These are phyloP conservation scores for Onychorhynchus coronatus DNA, from an alignment of 2,113 vertebrate genomes.

Conservation along the genomic window DNA sequence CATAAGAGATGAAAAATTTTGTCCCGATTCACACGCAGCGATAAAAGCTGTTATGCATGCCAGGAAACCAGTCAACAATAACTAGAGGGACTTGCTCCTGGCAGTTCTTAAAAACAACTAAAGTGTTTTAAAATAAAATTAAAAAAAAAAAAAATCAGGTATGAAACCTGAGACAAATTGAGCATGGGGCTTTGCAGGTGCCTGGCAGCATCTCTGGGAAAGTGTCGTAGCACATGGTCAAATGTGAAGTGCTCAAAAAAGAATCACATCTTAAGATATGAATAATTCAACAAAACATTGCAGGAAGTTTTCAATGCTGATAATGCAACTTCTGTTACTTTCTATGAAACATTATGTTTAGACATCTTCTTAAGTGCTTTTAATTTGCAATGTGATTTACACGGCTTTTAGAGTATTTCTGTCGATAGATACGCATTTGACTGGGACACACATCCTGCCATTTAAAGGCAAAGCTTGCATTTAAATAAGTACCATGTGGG, in stretches of 20 bases:
- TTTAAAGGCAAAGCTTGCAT: neutral
- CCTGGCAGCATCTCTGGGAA: neutral
- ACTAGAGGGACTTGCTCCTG: neutral
- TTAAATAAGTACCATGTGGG: neutral
- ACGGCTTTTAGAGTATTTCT: neutral
- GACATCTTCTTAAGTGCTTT: neutral
- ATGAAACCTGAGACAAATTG: neutral
- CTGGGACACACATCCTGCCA: neutral
- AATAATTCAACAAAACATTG: neutral
- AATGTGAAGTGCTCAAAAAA: neutral
- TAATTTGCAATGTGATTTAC: neutral
- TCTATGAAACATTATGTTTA: neutral
- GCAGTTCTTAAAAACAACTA: neutral
- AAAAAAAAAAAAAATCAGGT: neutral
- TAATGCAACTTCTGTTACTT: neutral
- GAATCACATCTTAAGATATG: neutral
- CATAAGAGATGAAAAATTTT: neutral
- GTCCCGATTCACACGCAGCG: neutral
- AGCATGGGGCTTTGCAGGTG: neutral
- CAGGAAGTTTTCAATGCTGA: neutral
- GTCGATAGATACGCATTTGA: neutral
- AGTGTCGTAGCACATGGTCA: neutral
- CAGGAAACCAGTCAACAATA: neutral
- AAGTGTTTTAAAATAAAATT: neutral
- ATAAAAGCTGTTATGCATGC: neutral